These are phyloP conservation scores for Lutjanus argentimaculatus DNA, from an alignment of 2,797 vertebrate species.

Conservation along the genomic window DNA sequence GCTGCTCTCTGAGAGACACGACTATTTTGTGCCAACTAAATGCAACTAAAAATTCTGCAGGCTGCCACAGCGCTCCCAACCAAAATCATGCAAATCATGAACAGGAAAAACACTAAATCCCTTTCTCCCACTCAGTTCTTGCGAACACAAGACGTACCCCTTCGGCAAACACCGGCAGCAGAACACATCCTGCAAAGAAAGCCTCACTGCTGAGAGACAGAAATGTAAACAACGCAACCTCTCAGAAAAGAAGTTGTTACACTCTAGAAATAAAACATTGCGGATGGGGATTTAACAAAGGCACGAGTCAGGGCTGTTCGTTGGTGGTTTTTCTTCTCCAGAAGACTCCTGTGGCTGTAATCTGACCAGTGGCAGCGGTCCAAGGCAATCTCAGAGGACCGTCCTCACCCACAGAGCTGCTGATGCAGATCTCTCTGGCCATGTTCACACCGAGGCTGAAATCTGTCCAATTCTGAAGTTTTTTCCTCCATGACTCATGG, in stretches of 20 bases:
- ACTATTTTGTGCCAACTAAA: constrained; percentile 44
- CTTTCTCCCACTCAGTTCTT: constrained; percentile 37
- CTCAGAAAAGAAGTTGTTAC: constrained; percentile 40
- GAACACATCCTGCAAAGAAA: constrained; percentile 43
- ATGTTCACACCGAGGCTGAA: background rate
- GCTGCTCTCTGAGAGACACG: constrained; percentile 17
- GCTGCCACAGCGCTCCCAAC: constrained; percentile 47
- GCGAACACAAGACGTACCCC: constrained; percentile 51
- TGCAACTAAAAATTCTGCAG: constrained; percentile 32
- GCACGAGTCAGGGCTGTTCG: background rate
- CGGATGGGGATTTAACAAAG: constrained; percentile 25
- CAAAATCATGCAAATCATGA: constrained; percentile 57
- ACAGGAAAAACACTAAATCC: constrained; percentile 51
- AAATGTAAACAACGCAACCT: constrained; percentile 54
- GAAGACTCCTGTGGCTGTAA: constrained; percentile 34
- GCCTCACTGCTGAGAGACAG: constrained; percentile 38
- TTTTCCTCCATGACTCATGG: background rate
- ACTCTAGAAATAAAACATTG: constrained; percentile 33
- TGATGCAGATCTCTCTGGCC: constrained; percentile 22
- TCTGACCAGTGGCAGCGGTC: constrained; percentile 35
- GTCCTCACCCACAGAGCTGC: constrained; percentile 21
- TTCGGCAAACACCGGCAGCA: constrained; percentile 60
- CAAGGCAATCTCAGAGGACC: constrained; percentile 32
- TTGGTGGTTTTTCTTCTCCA: constrained; percentile 22
- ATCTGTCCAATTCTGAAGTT: background rate